Evolutionary conservation across 2,888 invertebrate genomes (phyloP).

Genomic region (Pyrocoelia pectoralis): DNA sequence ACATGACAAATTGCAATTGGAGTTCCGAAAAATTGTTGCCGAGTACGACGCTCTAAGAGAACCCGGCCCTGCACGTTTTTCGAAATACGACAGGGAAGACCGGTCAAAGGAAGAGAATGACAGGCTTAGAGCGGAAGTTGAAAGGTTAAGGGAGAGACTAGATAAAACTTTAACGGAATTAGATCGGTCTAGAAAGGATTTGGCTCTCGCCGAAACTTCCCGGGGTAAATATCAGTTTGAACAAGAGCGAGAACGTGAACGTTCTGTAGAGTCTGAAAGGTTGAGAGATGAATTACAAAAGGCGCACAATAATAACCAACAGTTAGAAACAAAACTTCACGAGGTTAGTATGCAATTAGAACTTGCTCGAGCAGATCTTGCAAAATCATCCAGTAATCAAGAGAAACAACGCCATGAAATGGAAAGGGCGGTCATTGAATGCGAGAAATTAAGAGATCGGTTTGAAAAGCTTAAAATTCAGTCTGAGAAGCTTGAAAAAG

Average conservation of each 20-base stretch:
- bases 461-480: slow-evolving; percentile 81
- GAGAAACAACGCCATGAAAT: slow-evolving; percentile 83
- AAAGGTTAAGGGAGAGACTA: slow-evolving; percentile 78
- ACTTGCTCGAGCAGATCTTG: slow-evolving; percentile 78
- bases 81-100: slow-evolving; percentile 77
- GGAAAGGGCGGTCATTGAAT: slow-evolving; percentile 86
- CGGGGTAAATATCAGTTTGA: slow-evolving; percentile 83
- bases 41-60: slow-evolving; percentile 82
- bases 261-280: slow-evolving; percentile 71
- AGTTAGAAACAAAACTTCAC: slow-evolving; percentile 78
- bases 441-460: slow-evolving; percentile 86
- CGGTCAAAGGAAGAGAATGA: slow-evolving; percentile 79
- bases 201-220: slow-evolving; percentile 78
- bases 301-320: slow-evolving; percentile 68
- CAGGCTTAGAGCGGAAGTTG: slow-evolving; percentile 80
- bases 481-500: slow-evolving; percentile 75
- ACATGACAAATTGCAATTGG: slow-evolving; percentile 84
- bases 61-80: slow-evolving; percentile 76
- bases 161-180: slow-evolving; percentile 84
- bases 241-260: slow-evolving; percentile 68
- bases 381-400: slow-evolving; percentile 75
- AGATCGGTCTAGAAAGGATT: slow-evolving; percentile 78
- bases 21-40: slow-evolving; percentile 81
- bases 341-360: slow-evolving; percentile 84
- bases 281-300: slow-evolving; percentile 79